Conservation (phyloP, 2,888 invertebrate species). For the Cephalotes varians region DNA sequence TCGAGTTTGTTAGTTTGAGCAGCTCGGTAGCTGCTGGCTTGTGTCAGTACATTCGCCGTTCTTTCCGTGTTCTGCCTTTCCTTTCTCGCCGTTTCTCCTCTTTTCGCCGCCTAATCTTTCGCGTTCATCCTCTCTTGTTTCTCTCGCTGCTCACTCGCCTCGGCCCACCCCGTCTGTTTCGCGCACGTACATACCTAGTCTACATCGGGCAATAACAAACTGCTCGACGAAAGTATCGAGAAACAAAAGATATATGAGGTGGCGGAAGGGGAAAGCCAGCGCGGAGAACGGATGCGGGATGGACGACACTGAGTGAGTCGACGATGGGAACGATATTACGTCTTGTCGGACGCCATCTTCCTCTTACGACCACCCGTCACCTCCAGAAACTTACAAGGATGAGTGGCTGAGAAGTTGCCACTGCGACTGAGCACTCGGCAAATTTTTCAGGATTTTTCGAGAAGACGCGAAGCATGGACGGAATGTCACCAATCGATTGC, state of each 20-base stretch:
- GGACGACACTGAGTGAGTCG: conserved; percentile 68
- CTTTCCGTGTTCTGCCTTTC: conserved; percentile 49
- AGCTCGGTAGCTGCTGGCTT: conserved; percentile 70
- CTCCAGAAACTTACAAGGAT: conserved; percentile 65
- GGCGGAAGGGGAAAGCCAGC: conserved; percentile 33
- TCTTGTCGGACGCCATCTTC: conserved; percentile 71
- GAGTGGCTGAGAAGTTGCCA: conserved; percentile 51
- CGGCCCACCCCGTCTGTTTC: conserved; percentile 27
- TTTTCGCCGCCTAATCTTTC: conserved; percentile 58
- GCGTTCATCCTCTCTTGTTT: conserved; percentile 28
- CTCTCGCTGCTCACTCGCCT: conserved; percentile 12
- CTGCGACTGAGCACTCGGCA: conserved; percentile 51
- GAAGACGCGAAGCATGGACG: conserved; percentile 52
- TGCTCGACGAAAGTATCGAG: conserved; percentile 73
- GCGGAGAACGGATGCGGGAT: conserved; percentile 47
- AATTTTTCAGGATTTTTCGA: conserved; percentile 61
- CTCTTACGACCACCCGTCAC: conserved; percentile 68
- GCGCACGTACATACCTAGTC: conserved; percentile 41
- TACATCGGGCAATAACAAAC: conserved; percentile 70
- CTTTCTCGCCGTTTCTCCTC: conserved; percentile 29
- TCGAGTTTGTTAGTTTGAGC: conserved; percentile 80
- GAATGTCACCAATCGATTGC: conserved; percentile 37
- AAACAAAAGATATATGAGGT: conserved; percentile 74
- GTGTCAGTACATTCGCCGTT: conserved; percentile 42
- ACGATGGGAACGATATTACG: conserved; percentile 74